Percentiles rank a stretch among this genome's conserved stretches.
These are phyloP conservation scores for Amniataba percoides DNA, from an alignment of 2,797 vertebrate genomes.

Conservation along the genomic window DNA sequence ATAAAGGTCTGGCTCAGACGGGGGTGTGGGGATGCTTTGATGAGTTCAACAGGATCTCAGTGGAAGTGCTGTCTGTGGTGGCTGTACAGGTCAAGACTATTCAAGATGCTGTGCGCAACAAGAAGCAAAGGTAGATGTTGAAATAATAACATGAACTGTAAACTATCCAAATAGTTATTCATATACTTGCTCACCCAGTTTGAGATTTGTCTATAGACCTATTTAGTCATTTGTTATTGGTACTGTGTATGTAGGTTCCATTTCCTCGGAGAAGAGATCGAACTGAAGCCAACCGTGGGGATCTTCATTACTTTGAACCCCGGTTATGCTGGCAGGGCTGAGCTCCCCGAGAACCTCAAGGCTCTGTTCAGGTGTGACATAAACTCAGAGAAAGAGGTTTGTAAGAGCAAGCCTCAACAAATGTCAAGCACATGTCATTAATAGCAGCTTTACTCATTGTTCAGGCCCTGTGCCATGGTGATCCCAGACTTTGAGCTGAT, in stretches of 20 bases:
- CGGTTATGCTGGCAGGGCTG: slow-evolving; percentile 87
- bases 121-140: slow-evolving; percentile 83
- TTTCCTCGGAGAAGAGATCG: slow-evolving; percentile 86
- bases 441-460: not conserved
- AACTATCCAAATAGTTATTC: not conserved
- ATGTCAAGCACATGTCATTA: not conserved
- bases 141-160: not conserved
- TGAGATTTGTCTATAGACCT: not conserved
- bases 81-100: slow-evolving; percentile 87
- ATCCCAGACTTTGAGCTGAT: slow-evolving; percentile 90
- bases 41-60: slow-evolving; percentile 86
- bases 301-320: slow-evolving; percentile 89
- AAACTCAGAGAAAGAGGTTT: not conserved
- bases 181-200: not conserved
- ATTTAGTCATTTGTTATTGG: slow-evolving; percentile 3
- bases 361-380: slow-evolving; percentile 84
- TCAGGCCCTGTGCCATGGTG: slow-evolving; percentile 83
- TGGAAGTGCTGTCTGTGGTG: slow-evolving; percentile 86
- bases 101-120: slow-evolving; percentile 85
- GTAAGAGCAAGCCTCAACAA: not conserved
- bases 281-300: slow-evolving; percentile 85
- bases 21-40: slow-evolving; percentile 86
- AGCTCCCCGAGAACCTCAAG: slow-evolving; percentile 88
- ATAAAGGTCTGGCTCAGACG: slow-evolving; percentile 87
- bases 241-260: slow-evolving; percentile 79